Evolutionary conservation across 2,888 invertebrate species (phyloP).

Genomic region (Zele albiditarsus): DNA sequence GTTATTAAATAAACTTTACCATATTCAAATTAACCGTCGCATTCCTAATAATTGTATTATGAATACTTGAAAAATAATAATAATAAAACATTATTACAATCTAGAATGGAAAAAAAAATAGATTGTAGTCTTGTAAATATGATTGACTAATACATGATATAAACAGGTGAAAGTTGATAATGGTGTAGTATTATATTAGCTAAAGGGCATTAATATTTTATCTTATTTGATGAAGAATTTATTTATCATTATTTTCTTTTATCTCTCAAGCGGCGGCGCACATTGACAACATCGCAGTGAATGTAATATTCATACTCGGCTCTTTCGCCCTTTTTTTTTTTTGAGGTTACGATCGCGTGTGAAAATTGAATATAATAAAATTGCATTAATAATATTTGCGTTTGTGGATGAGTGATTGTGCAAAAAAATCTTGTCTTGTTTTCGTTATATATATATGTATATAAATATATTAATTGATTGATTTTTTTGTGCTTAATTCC

Average conservation of each 20-base stretch:
- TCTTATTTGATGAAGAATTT: neutral
- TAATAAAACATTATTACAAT: constrained; percentile 14
- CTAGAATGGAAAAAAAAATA: neutral
- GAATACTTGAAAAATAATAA: constrained; percentile 9
- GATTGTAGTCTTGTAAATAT: neutral
- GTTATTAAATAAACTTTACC: constrained; percentile 71
- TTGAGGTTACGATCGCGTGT: too few relatives aligned
- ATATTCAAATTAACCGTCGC: constrained; percentile 62
- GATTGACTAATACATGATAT: neutral
- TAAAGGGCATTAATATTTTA: neutral
- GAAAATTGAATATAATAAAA: too few relatives aligned
- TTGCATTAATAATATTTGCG: too few relatives aligned
- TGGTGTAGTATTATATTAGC: constrained; percentile 6
- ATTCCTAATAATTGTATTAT: constrained; percentile 25
- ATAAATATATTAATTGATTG: constrained; percentile 53
- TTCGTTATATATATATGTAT: neutral
- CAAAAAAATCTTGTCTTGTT: too few relatives aligned
- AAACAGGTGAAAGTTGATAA: neutral
- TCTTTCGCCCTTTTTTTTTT: too few relatives aligned
- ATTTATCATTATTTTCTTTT: constrained; percentile 5
- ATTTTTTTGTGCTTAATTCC: constrained; percentile 56
- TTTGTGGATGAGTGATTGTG: too few relatives aligned
- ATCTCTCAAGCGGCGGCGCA: neutral
- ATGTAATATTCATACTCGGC: neutral
- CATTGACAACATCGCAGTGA: neutral